Conservation (phyloP, 2,888 invertebrate species). For the Tuta absoluta region DNA sequence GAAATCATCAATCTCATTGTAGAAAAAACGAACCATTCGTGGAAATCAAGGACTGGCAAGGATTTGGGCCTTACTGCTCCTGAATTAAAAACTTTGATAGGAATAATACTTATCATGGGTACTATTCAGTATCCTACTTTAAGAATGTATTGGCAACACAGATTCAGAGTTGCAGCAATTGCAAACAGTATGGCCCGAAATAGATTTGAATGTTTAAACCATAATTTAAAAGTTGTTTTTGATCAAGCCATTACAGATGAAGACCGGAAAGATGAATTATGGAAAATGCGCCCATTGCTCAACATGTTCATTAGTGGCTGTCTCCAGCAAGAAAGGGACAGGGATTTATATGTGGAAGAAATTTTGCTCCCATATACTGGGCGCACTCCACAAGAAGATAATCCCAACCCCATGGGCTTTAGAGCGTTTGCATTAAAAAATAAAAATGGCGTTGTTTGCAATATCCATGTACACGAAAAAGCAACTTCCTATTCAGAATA, state of each 20-base stretch:
- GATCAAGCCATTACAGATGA: conserved; percentile 30
- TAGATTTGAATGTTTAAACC: conserved; percentile 23
- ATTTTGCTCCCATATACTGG: conserved; percentile 35
- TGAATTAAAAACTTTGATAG: conserved; percentile 6
- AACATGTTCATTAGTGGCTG: conserved; percentile 29
- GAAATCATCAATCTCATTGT: conserved; percentile 3
- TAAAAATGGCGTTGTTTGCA: conserved; percentile 28
- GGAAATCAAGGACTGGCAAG: conserved; percentile 4
- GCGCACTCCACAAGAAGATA: conserved; percentile 31
- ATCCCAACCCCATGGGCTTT: conserved; percentile 31
- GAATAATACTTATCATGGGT: neutral
- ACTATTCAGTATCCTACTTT: conserved; percentile 12
- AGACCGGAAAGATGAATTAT: conserved; percentile 29
- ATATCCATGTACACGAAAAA: conserved; percentile 32
- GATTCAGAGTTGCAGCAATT: conserved; percentile 24
- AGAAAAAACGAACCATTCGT: conserved; percentile 10
- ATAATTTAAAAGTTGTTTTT: conserved; percentile 33
- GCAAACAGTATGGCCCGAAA: conserved; percentile 14
- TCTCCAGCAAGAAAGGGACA: conserved; percentile 23
- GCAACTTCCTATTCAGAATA: conserved; percentile 27
- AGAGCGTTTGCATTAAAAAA: conserved; percentile 34
- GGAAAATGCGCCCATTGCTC: conserved; percentile 32
- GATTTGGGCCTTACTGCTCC: conserved; percentile 5
- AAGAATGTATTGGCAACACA: conserved; percentile 28
- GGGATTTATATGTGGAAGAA: conserved; percentile 31